Evolutionary conservation across 2,888 invertebrate species (phyloP), one percentile per base, ranked within the genome.

Genomic region (Steinernema carpocapsae): DNA sequence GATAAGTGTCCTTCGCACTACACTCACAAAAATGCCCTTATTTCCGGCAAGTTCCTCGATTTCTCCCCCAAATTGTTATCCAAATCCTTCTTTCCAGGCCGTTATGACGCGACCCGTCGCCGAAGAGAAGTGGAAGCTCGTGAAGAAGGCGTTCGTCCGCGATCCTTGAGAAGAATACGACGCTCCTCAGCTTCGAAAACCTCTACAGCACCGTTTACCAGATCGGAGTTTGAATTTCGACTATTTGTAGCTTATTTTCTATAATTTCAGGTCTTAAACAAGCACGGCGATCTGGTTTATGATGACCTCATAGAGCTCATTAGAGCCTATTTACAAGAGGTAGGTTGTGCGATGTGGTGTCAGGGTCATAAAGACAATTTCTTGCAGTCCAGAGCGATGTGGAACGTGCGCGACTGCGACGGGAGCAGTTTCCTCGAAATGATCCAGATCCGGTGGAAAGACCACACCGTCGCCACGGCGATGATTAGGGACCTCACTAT

Each of bases 81-180:
- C n/a, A 48, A 17, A 6, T 17, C 6, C 17, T 48, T 4, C 4
- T 56, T 90, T 91, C 42, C 89, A 97, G 97, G 95, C 95, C 92
- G 94, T 94, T 86, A 97, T 99, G 95, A 97, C 99, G 90, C 97
- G 97, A 88, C 95, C 95, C 89, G 97, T 95, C 91, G 97, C 95
- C 85, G 94, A 97, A 88, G 94, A 93, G 87, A 84, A 77, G 7
- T 99, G 99, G 99, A 92, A 93, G 79, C 91, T 97, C 87, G 89
- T 99, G 72, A 97, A 97, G 89, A 97, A 94, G 91, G 99, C 99
- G 77, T 99, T 99, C 87, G 89, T 97, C n/a, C 89, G 99, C 99
- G 90, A 99, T 99, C 85, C 99, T 97, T 89, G 95, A 96, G 91
- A 99, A 99, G 90, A 99, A 99, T 89, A 99, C 99, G 90, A 96